phyloP scores from a whole-genome alignment of 2,888 invertebrate species.

The Polydrusus tereticollis region DNA sequence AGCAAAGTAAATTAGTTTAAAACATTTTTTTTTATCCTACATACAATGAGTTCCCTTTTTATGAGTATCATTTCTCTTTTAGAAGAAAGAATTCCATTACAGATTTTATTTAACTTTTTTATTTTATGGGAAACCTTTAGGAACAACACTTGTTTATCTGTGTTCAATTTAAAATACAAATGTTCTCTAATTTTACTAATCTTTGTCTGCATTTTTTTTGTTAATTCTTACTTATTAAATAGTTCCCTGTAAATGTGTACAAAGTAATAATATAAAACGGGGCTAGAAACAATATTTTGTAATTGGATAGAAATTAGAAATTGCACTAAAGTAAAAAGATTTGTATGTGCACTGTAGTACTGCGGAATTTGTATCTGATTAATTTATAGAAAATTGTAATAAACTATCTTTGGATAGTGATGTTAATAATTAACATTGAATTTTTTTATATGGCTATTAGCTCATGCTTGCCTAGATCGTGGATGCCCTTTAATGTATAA shows the following conservation, averaged over 20 bases:
- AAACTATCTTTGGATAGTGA: too few species aligned
- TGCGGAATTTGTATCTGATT: conserved; percentile 6
- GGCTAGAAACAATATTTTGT: conserved; percentile 23
- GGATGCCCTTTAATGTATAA: too few species aligned
- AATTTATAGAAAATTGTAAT: too few species aligned
- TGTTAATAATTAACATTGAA: too few species aligned
- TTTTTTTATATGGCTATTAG: too few species aligned
- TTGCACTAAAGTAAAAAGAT: conserved; percentile 17
- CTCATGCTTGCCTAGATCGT: too few species aligned
- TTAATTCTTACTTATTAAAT: background rate
- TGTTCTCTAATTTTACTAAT: background rate
- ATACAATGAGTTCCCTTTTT: too few species aligned
- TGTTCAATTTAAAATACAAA: too few species aligned
- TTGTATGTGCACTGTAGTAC: conserved; percentile 30
- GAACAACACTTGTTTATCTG: too few species aligned
- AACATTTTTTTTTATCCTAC: background rate
- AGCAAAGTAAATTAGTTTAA: background rate
- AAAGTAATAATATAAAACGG: background rate
- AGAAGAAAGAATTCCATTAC: background rate
- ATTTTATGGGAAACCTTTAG: too few species aligned
- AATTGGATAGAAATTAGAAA: conserved; percentile 1
- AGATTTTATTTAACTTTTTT: too few species aligned
- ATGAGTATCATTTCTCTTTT: background rate
- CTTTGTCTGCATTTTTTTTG: background rate
- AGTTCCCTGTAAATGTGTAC: conserved; percentile 1